phyloP scores from a whole-genome alignment of 2,888 invertebrate species.

The Neocrepidodera transversa region DNA sequence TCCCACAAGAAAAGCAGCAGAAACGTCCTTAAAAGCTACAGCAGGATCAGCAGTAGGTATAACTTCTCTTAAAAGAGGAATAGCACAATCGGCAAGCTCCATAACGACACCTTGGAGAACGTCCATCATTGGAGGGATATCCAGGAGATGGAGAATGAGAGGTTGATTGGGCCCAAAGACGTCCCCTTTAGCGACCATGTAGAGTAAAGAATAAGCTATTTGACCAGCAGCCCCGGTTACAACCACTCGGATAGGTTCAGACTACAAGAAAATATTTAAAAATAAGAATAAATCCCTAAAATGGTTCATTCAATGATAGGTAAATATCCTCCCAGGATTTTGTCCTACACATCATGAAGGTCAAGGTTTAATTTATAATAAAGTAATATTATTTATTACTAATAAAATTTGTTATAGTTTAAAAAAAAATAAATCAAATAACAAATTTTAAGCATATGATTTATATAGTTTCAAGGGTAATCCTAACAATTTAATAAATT shows the following conservation, averaged over 20 bases:
- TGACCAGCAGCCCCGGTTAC: constrained; percentile 99
- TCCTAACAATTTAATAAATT: too few species aligned
- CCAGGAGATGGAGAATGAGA: constrained; percentile 87
- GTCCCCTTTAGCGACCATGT: constrained; percentile 93
- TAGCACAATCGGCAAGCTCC: constrained; percentile 95
- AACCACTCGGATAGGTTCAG: constrained; percentile 88
- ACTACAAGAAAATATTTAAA: constrained; percentile 60
- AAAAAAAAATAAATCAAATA: neutral
- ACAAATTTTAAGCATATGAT: neutral
- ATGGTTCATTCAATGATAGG: too few species aligned
- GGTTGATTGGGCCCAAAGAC: constrained; percentile 92
- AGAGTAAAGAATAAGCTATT: constrained; percentile 96
- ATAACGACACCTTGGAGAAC: constrained; percentile 98
- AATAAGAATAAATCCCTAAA: too few species aligned
- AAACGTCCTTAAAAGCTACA: constrained; percentile 94
- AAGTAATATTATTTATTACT: too few species aligned
- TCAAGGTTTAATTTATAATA: too few species aligned
- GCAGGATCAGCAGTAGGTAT: constrained; percentile 87
- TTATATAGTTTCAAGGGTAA: too few species aligned
- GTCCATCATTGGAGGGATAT: constrained; percentile 94
- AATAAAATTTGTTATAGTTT: neutral
- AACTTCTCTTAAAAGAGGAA: constrained; percentile 85
- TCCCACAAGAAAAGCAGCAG: constrained; percentile 96
- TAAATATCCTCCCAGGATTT: too few species aligned
- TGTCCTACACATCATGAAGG: too few species aligned